phyloP scores from a whole-genome alignment of 2,113 vertebrate species.

The Bambusicola thoracicus region DNA sequence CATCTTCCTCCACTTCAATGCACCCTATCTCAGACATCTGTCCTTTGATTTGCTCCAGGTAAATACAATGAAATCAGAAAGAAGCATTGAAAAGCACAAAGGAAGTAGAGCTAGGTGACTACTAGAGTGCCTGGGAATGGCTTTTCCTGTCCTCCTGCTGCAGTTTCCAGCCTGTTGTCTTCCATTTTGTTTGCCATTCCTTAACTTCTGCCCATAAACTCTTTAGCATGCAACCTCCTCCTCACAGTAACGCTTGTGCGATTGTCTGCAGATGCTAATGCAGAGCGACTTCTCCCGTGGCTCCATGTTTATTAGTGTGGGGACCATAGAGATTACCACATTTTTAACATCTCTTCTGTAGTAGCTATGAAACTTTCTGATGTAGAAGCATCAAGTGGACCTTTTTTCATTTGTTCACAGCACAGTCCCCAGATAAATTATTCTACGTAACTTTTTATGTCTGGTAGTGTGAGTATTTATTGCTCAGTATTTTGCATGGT shows the following conservation, averaged over 20 bases:
- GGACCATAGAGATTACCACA: neutral
- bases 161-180: neutral
- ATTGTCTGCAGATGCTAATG: neutral
- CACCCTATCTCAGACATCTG: neutral
- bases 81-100: conserved; percentile 1
- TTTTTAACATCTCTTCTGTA: neutral
- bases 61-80: conserved; percentile 44
- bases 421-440: neutral
- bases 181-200: neutral
- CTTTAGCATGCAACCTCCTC: neutral
- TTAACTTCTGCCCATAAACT: neutral
- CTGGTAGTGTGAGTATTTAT: neutral
- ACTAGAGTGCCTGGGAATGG: neutral
- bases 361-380: neutral
- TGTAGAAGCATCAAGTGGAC: neutral
- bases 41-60: neutral
- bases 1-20: neutral
- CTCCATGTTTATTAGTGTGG: neutral
- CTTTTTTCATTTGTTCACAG: neutral
- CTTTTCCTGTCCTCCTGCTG: neutral
- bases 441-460: neutral
- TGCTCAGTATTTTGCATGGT: neutral
- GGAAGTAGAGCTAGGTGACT: neutral
- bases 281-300: neutral
- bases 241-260: neutral